A percentile compares a stretch with the other conserved stretches of the same genome.
Evolutionary conservation across 1,140 invertebrate species (phyloP).

Genomic region (Aculops lycopersici): DNA sequence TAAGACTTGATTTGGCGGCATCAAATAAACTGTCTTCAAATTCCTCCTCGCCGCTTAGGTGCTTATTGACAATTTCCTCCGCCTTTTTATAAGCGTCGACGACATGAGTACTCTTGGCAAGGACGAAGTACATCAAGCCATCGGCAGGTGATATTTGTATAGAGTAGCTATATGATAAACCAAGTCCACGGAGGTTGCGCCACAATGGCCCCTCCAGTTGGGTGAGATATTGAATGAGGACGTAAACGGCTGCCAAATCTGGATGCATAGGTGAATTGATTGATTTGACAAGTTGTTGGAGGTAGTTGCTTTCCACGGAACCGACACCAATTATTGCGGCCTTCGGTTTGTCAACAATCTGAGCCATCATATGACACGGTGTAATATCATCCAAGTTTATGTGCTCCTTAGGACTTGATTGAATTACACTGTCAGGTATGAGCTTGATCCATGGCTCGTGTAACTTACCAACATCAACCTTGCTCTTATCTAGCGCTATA

Average conservation of each 20-base stretch:
- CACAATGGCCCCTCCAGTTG: constrained; percentile 67
- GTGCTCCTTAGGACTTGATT: background rate
- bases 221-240: constrained; percentile 49
- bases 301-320: constrained; percentile 40
- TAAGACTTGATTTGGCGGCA: constrained; percentile 43
- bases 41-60: constrained; percentile 22
- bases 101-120: constrained; percentile 37
- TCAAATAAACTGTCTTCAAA: constrained; percentile 40
- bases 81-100: constrained; percentile 39
- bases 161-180: constrained; percentile 42
- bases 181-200: constrained; percentile 43
- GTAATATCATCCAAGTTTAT: background rate
- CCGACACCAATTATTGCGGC: constrained; percentile 39
- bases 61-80: constrained; percentile 31
- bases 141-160: constrained; percentile 27
- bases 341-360: constrained; percentile 10
- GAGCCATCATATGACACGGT: background rate
- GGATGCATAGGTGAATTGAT: constrained; percentile 27
- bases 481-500: constrained; percentile 32
- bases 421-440: background rate
- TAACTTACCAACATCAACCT: constrained; percentile 15
- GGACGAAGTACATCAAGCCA: constrained; percentile 31
- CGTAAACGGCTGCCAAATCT: constrained; percentile 33
- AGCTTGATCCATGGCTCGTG: background rate
- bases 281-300: constrained; percentile 28